Conservation (phyloP, 2,797 vertebrate species). For the Acanthiza pusilla region DNA sequence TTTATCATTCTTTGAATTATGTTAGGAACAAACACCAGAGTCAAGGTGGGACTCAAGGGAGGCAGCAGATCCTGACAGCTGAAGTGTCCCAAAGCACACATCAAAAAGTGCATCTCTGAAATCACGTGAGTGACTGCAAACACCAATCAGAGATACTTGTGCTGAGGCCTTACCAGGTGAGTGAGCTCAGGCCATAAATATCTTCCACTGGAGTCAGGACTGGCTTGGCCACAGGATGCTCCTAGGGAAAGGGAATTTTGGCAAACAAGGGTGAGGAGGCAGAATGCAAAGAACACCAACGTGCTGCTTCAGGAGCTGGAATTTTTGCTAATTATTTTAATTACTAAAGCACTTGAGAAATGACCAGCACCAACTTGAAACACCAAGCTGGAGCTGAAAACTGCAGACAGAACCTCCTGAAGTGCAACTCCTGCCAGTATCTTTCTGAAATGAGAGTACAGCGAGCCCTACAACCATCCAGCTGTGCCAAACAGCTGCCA, state of each 20-base stretch:
- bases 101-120: background rate
- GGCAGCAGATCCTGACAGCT: background rate
- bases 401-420: background rate
- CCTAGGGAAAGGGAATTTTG: conserved; percentile 46
- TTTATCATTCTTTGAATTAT: background rate
- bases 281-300: background rate
- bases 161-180: conserved; percentile 58
- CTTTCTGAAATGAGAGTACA: background rate
- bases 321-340: background rate
- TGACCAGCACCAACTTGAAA: background rate
- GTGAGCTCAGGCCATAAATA: conserved; percentile 3
- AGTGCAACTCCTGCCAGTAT: background rate
- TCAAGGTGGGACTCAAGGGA: background rate
- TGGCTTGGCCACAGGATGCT: conserved; percentile 6
- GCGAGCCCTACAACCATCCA: rapidly evolving
- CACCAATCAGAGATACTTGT: background rate
- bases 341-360: background rate
- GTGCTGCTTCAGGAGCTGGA: background rate
- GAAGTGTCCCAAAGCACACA: background rate
- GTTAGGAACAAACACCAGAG: background rate
- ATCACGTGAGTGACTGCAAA: background rate
- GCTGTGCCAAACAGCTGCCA: background rate
- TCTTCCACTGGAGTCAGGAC: conserved; percentile 2
- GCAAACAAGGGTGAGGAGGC: background rate
- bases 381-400: background rate